These are phyloP conservation scores for Drosophila crucigera DNA, from an alignment of 2,888 invertebrate genomes.

Conservation along the genomic window DNA sequence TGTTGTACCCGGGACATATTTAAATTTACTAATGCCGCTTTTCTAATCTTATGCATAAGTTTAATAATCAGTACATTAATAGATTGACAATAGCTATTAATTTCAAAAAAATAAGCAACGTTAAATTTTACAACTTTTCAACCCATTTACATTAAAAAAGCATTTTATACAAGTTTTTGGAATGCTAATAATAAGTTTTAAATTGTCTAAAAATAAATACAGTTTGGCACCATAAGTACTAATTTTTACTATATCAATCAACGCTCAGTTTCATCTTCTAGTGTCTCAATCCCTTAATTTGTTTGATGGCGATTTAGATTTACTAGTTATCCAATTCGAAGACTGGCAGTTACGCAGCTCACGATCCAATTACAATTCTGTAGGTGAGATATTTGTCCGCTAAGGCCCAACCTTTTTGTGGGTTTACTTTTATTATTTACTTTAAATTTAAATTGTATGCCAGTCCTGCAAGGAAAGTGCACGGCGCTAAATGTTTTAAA, in stretches of 20 bases:
- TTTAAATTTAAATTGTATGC: conserved; percentile 74
- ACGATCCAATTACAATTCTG: neutral
- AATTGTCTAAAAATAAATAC: neutral
- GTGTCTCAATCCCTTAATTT: neutral
- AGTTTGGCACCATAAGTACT: neutral
- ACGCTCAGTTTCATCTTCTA: neutral
- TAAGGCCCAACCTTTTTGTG: neutral
- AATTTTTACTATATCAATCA: neutral
- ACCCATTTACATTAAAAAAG: neutral
- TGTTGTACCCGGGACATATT: neutral
- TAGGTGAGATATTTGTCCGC: conserved; percentile 13
- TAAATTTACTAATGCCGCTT: neutral
- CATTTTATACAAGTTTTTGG: neutral
- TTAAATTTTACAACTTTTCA: neutral
- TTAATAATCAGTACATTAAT: neutral
- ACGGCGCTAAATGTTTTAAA: conserved; percentile 74
- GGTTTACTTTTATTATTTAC: conserved; percentile 63
- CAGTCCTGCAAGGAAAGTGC: conserved; percentile 71
- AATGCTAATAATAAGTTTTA: neutral
- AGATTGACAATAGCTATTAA: neutral
- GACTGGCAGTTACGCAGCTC: neutral
- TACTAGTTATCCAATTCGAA: neutral
- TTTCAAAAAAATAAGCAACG: neutral
- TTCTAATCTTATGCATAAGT: neutral
- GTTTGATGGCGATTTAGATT: neutral